These are phyloP conservation scores for Penaeus monodon DNA, from an alignment of 2,888 invertebrate species.

Conservation along the genomic window DNA sequence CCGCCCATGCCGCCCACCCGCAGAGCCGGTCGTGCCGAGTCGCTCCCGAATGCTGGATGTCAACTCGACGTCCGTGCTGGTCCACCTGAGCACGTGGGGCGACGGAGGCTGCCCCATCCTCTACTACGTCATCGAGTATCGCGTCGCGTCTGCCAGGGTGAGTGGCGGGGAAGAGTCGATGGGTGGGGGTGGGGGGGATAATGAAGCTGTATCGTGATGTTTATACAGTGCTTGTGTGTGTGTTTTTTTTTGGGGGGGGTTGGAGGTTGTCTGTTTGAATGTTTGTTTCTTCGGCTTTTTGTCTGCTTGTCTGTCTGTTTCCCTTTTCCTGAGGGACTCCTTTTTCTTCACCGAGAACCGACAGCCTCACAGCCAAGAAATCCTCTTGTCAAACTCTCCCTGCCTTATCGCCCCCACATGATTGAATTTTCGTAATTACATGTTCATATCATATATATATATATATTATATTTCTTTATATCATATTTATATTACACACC, in stretches of 20 bases:
- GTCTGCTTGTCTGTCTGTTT: too few species aligned
- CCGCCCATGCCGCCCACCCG: not conserved
- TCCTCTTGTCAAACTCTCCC: too few species aligned
- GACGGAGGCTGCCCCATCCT: slow-evolving; percentile 90
- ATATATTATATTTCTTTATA: not conserved
- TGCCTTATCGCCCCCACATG: too few species aligned
- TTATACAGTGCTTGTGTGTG: not conserved
- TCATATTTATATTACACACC: too few species aligned
- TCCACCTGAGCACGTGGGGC: slow-evolving; percentile 89
- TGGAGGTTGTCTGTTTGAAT: too few species aligned
- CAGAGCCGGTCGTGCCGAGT: slow-evolving; percentile 63
- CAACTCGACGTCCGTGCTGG: slow-evolving; percentile 87
- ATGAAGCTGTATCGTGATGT: not conserved
- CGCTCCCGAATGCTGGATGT: slow-evolving; percentile 73
- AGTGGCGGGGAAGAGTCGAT: not conserved
- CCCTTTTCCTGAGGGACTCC: too few species aligned
- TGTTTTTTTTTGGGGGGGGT: not conserved
- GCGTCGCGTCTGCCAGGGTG: slow-evolving; percentile 51
- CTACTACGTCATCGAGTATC: slow-evolving; percentile 86
- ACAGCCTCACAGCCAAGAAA: too few species aligned
- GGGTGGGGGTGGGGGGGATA: not conserved
- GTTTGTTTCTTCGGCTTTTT: too few species aligned
- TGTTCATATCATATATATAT: not conserved
- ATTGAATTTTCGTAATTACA: too few species aligned
- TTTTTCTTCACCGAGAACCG: too few species aligned